A percentile compares a stretch with the other conserved stretches of the same genome.
Conservation (phyloP, 92 coral and sea anemone species). For the Isaurus tuberculatus region DNA sequence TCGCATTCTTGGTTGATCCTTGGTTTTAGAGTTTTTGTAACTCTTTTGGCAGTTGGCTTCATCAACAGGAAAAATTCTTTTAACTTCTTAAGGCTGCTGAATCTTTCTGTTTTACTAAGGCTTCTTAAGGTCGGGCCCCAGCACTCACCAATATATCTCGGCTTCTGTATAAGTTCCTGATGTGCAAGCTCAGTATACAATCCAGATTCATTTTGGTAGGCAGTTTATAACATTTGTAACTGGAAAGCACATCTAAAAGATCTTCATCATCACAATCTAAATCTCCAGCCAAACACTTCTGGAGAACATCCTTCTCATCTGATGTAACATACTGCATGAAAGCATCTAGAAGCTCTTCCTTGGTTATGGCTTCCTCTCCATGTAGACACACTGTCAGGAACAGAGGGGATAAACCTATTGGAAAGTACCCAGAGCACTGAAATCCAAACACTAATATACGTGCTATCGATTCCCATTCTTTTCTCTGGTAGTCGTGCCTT, state of each 20-base stretch:
- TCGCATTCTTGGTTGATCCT: slow-evolving; percentile 4
- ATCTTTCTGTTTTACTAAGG: slow-evolving; percentile 43
- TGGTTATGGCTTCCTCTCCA: slow-evolving; percentile 61
- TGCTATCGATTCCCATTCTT: slow-evolving; percentile 60
- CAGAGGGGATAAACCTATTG: slow-evolving; percentile 53
- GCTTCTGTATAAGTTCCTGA: slow-evolving; percentile 67
- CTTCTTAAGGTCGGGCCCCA: slow-evolving; percentile 59
- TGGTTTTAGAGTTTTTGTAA: slow-evolving; percentile 40
- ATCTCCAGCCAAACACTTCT: slow-evolving; percentile 51
- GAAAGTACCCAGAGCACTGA: slow-evolving; percentile 51
- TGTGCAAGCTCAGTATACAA: slow-evolving; percentile 60
- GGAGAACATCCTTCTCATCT: slow-evolving; percentile 64
- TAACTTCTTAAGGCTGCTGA: slow-evolving; percentile 44
- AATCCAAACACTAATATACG: slow-evolving; percentile 65
- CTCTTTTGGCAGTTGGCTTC: slow-evolving; percentile 50
- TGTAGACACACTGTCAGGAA: slow-evolving; percentile 56
- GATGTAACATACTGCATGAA: slow-evolving; percentile 60
- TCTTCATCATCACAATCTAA: slow-evolving; percentile 60
- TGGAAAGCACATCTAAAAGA: slow-evolving; percentile 60
- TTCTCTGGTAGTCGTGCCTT: slow-evolving; percentile 65
- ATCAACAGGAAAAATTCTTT: slow-evolving; percentile 36
- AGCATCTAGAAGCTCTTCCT: slow-evolving; percentile 46
- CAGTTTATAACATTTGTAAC: slow-evolving; percentile 58
- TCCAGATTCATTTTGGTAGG: slow-evolving; percentile 62
- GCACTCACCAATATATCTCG: slow-evolving; percentile 68